Percentiles rank a stretch among this genome's conserved stretches.
Conservation (phyloP, 2,113 vertebrate genomes). For the Thamnaconus septentrionalis region DNA sequence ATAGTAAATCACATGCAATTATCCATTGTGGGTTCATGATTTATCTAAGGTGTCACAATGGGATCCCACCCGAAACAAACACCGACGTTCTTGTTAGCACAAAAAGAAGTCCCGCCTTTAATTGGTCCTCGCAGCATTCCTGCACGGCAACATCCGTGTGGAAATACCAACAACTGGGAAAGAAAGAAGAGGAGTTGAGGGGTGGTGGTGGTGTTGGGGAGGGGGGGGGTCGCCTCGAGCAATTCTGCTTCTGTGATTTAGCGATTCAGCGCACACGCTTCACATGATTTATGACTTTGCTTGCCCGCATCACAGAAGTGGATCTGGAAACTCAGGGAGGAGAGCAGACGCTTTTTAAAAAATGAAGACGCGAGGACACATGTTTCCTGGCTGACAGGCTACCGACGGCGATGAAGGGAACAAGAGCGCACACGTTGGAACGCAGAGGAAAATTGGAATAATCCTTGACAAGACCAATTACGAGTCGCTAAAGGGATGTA, state of each 20-base stretch:
- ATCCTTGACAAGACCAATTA: conserved; percentile 63
- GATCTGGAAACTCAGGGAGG: conserved; percentile 48
- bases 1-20: no score
- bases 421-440: conserved; percentile 56
- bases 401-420: conserved; percentile 37
- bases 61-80: no score
- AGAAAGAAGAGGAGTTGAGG: neutral
- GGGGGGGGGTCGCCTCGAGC: conserved; percentile 13
- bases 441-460: conserved; percentile 48
- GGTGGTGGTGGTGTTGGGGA: no score
- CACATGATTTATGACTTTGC: conserved; percentile 51
- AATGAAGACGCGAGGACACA: conserved; percentile 58
- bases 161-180: conserved; percentile 57
- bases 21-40: no score
- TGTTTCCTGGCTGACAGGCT: conserved; percentile 57
- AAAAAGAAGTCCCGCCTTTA: no score
- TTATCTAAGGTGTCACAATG: no score
- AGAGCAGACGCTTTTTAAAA: conserved; percentile 45
- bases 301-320: conserved; percentile 51
- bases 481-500: conserved; percentile 34
- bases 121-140: neutral
- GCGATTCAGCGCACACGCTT: no score
- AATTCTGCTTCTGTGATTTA: conserved; percentile 26
- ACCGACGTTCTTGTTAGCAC: no score
- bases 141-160: conserved; percentile 34